A percentile compares a stretch with the other conserved stretches of the same genome.
These are phyloP conservation scores for Folsomia candida DNA, from an alignment of 2,888 invertebrate species.

Conservation along the genomic window DNA sequence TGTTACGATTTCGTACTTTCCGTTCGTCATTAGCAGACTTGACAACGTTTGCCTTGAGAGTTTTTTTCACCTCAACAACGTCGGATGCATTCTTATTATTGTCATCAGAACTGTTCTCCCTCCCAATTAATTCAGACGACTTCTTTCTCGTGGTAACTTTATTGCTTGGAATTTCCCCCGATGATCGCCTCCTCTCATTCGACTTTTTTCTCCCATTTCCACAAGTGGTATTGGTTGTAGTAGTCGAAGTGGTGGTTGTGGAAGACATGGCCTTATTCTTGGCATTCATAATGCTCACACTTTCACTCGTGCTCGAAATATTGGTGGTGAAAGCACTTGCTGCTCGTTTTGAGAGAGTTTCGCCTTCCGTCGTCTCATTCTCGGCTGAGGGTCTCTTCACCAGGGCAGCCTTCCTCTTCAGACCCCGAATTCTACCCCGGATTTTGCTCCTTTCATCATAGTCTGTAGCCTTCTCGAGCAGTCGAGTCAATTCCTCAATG, in stretches of 20 bases:
- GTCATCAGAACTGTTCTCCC: neutral
- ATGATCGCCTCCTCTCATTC: conserved; percentile 20
- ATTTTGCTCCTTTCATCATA: conserved; percentile 76
- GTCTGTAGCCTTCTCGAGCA: conserved; percentile 72
- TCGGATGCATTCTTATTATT: neutral
- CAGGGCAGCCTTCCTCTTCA: conserved; percentile 61
- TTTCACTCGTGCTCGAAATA: neutral
- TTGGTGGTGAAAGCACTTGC: neutral
- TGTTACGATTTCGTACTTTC: neutral
- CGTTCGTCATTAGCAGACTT: neutral
- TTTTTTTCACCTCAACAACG: neutral
- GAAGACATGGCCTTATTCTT: neutral
- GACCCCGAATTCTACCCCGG: conserved; percentile 71
- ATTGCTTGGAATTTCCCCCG: conserved; percentile 23
- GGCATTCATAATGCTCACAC: neutral
- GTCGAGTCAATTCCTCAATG: conserved; percentile 53
- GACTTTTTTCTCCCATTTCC: neutral
- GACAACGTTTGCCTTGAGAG: neutral
- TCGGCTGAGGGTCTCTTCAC: conserved; percentile 35
- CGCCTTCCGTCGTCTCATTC: neutral
- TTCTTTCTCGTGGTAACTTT: conserved; percentile 23
- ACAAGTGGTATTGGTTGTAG: neutral
- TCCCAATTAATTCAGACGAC: conserved; percentile 13
- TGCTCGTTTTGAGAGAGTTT: neutral
- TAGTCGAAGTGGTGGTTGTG: neutral